Evolutionary conservation across 2,113 vertebrate genomes (phyloP), one percentile per base, ranked within the genome.

Genomic region (Elachura formosa): DNA sequence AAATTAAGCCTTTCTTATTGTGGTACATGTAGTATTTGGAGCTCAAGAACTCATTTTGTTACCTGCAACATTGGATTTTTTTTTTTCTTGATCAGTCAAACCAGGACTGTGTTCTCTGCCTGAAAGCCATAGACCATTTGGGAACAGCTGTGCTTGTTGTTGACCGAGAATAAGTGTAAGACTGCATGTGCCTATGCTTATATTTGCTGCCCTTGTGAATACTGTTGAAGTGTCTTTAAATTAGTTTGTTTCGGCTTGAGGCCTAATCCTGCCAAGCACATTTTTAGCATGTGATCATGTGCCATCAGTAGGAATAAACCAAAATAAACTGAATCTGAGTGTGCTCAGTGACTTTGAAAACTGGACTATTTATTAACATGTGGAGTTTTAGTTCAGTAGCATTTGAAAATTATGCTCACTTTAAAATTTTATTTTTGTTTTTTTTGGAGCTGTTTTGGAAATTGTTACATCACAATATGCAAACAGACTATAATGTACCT

Each of bases 261-360:
- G 59, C 22, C 75, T 91, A 87, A 91, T 93, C 82, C 63, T 93
- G 77, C 89, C 74, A 96, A 84, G 63, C 19, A 79, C 58, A 91
- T 79, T 84, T 96, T 96, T 96, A 94, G 51, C 48, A 71, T 28
- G 34, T 55, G 63, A 59, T 69, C 59, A 17, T 83, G 55, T 85
- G 84, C 43, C 82, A 83, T 85, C n/a, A 74, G 10, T 79, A 84
- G 48, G 63, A 91, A 80, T 41, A 83, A 89, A 86, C 6, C 52
- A 68, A 94, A 90, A 82, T 54, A 73, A 95, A 93, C 51, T 83
- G 63, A 82, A 90, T 76, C 29, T 66, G 59, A 76, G 33, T 73
- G 34, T 76, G 14, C 46, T 91, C 21, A 41, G 48, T 75, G 29
- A 22, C 38, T 94, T 67, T 87, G 62, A 69, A 81, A 94, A 79